These are phyloP conservation scores for Pseudoatta argentina DNA, from an alignment of 1,140 invertebrate species.

Conservation along the genomic window DNA sequence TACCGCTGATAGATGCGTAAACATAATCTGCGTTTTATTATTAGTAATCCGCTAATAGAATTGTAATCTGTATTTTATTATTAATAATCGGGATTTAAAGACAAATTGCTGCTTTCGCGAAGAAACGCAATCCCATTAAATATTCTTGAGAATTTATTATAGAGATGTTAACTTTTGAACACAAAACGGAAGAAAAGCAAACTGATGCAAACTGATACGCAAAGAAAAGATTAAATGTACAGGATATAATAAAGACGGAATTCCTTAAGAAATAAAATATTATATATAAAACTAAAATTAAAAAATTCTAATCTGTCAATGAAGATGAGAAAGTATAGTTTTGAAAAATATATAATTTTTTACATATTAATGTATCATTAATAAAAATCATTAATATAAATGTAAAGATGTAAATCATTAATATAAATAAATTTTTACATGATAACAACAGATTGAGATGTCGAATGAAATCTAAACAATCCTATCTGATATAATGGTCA, in stretches of 20 bases:
- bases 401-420: too few species aligned
- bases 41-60: constrained; percentile 14
- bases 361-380: neutral
- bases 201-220: neutral
- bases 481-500: neutral
- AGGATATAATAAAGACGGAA: neutral
- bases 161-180: neutral
- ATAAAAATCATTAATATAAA: too few species aligned
- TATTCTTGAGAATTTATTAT: constrained; percentile 1
- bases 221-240: neutral
- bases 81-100: constrained; percentile 15
- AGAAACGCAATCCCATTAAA: neutral
- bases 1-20: constrained; percentile 25
- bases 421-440: too few species aligned
- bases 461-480: constrained; percentile 35
- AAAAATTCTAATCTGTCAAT: neutral
- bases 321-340: neutral
- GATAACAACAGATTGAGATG: neutral
- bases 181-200: neutral
- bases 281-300: neutral
- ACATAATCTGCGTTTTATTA: neutral
- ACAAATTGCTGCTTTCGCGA: constrained; percentile 3
- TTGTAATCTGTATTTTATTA: neutral
- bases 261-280: neutral
- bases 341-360: neutral